Percentiles rank a stretch among this genome's conserved stretches.
Conservation (phyloP, 1,140 invertebrate species). For the Atta colombica region DNA sequence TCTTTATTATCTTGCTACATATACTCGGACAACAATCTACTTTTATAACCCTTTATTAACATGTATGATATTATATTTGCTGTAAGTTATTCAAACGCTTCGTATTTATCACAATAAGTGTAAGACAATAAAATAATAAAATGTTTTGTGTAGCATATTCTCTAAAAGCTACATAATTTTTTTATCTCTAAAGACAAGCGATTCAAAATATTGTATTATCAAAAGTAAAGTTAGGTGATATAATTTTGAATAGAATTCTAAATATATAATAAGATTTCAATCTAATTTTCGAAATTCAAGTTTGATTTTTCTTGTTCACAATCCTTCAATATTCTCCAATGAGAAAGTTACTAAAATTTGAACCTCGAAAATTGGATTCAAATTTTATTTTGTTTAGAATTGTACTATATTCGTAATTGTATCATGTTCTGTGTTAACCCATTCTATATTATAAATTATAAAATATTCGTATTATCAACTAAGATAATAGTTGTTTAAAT, state of each 20-base stretch:
- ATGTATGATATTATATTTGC: conserved; percentile 7
- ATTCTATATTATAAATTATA: no score
- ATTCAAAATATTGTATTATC: not conserved
- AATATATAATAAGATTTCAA: no score
- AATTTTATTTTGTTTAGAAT: no score
- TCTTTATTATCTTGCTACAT: conserved; percentile 40
- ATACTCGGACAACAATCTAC: not conserved
- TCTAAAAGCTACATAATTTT: not conserved
- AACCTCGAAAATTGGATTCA: no score
- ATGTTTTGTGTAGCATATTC: not conserved
- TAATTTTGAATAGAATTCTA: no score
- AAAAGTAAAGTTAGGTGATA: no score
- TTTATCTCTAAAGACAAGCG: not conserved
- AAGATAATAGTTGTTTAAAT: not conserved
- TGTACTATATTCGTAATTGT: no score
- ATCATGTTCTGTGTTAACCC: no score
- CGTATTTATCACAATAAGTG: not conserved
- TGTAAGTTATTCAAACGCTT: not conserved
- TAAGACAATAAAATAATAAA: not conserved
- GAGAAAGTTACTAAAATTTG: no score
- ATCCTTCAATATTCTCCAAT: no score
- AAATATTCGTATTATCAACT: not conserved
- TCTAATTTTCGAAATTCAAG: no score
- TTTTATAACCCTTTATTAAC: conserved; percentile 24
- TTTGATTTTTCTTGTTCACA: no score